These are phyloP conservation scores for Harpalus rubripes DNA, from an alignment of 2,888 invertebrate genomes.

Conservation along the genomic window DNA sequence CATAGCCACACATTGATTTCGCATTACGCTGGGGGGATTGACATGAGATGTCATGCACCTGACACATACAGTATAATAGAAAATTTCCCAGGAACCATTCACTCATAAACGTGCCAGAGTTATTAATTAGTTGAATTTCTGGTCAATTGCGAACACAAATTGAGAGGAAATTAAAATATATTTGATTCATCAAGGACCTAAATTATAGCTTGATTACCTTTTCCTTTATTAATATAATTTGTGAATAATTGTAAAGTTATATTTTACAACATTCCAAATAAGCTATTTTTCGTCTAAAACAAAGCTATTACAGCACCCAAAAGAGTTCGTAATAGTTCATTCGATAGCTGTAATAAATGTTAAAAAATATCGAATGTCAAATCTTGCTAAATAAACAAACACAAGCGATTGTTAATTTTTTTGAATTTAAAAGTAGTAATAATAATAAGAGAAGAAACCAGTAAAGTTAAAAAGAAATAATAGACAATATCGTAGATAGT, in stretches of 20 bases:
- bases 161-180: neutral
- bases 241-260: neutral
- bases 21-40: conserved; percentile 8
- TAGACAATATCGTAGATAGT: too few species aligned
- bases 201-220: neutral
- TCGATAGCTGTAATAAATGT: too few species aligned
- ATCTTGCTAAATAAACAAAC: too few species aligned
- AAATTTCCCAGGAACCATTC: conserved; percentile 1
- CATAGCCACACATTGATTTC: conserved; percentile 27
- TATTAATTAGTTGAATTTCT: neutral
- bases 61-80: neutral
- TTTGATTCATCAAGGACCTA: neutral
- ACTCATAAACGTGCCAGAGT: neutral
- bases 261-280: too few species aligned
- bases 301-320: too few species aligned
- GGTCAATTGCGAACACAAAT: neutral
- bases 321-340: too few species aligned
- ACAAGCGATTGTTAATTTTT: too few species aligned
- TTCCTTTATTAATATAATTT: neutral
- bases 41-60: neutral
- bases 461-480: too few species aligned
- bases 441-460: too few species aligned
- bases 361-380: too few species aligned
- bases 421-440: too few species aligned
- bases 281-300: too few species aligned